Evolutionary conservation across 2,797 vertebrate genomes (phyloP).

Genomic region (Ctenopoma kingsleyae): DNA sequence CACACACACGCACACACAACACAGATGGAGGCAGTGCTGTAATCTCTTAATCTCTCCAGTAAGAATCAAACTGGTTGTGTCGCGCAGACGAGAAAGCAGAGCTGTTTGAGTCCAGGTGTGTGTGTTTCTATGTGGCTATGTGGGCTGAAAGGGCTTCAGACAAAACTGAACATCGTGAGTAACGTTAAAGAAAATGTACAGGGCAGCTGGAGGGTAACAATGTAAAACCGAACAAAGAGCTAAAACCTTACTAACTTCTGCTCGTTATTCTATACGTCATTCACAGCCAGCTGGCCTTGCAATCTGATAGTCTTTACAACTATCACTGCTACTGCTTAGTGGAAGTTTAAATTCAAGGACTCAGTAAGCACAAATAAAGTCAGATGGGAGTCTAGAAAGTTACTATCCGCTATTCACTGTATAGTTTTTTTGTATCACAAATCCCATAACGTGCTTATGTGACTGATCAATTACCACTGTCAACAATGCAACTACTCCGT

Average conservation of each 20-base stretch:
- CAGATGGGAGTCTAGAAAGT: background rate
- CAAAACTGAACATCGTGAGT: constrained; percentile 7
- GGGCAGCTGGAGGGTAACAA: background rate
- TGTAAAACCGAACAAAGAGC: constrained; percentile 19
- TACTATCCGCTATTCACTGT: background rate
- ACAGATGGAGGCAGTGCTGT: constrained; percentile 36
- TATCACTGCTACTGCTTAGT: background rate
- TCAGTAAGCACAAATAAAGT: constrained; percentile 11
- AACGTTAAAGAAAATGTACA: background rate
- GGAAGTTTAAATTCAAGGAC: constrained; percentile 18
- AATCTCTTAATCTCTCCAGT: constrained; percentile 81
- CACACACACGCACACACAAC: constrained; percentile 5
- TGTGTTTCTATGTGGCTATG: constrained; percentile 20
- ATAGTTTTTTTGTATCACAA: background rate
- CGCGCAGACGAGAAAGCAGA: constrained; percentile 31
- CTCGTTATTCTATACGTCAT: background rate
- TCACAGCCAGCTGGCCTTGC: constrained; percentile 13
- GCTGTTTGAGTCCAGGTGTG: constrained; percentile 30
- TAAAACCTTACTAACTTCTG: constrained; percentile 6
- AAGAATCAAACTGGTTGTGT: constrained; percentile 49
- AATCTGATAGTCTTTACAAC: constrained; percentile 1
- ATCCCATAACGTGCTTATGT: background rate
- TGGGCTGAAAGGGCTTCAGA: constrained; percentile 24
- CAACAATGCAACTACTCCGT: background rate
- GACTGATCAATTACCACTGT: background rate